Base-by-base conservation (phyloP, 2,797 vertebrate genomes). In the Taenioides sp. region DNA sequence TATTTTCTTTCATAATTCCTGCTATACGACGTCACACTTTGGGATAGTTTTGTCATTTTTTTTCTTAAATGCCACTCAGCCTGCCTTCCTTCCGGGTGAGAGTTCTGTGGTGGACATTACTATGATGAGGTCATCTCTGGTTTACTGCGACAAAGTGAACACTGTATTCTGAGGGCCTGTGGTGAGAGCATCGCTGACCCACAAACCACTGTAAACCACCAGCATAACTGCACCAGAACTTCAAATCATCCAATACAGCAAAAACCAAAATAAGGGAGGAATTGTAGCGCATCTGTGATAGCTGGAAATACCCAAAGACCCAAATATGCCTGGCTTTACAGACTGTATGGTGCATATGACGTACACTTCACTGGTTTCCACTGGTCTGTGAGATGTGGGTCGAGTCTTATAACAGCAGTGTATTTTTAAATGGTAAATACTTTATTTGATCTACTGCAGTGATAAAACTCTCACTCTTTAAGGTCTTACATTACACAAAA, bases 301-400 rank as follows among this genome's bases (percentile, higher is more conserved):
- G 25, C 25, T 17, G 52, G 70, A 73, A 76, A 78, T 84, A 72
- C 69, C 65, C 73, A 43, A 52, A 68, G 71, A 77, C 73, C 62
- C 71, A 71, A 86, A 40, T 72, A 80, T 86, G 81, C 73, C 73
- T 82, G 83, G 81, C 12, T 86, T 70, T 73, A 59, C 80, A 87
- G 90, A 90, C 78, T 77, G 5, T 71, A 54, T 34, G 25, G 77
- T 70, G 72, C 49, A 52, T 63, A 77, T 86, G 81, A 81, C 73
- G 76, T 80, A 83, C 50, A 65, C 11, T 20, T 50, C 67, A 73
- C 28, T 61, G 62, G 70, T 7, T 66, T 64, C 6, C 22, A 47
- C 6, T 47, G 62, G 22, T 62, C 31, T 40, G 31, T 40, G 23
- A 57, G 64, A 59, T 47, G 58, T 55, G 72, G 61, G 22, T 73